A percentile compares a stretch with the other conserved stretches of the same genome.
Evolutionary conservation across 2,888 invertebrate genomes (phyloP).

Genomic region (Sinotaia quadrata): DNA sequence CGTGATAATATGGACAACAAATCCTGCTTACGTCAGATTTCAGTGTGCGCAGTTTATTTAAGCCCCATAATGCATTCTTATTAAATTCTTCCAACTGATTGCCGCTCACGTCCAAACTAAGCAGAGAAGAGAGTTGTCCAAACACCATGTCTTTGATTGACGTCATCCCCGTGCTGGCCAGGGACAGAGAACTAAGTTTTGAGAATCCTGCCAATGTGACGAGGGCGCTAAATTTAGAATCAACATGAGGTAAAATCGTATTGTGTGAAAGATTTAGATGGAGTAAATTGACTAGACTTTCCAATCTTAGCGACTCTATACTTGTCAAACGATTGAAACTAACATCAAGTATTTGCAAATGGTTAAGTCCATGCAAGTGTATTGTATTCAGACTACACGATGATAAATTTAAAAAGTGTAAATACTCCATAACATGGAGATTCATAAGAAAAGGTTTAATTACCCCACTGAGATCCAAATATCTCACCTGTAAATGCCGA

Average conservation of each 20-base stretch:
- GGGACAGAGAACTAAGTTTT: slow-evolving; percentile 6
- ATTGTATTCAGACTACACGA: neutral
- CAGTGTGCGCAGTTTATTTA: slow-evolving; percentile 2
- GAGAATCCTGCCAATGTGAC: neutral
- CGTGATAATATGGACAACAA: too few species aligned
- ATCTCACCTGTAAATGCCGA: neutral
- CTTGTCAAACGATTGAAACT: slow-evolving; percentile 13
- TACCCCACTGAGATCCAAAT: slow-evolving; percentile 16
- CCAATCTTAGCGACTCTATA: neutral
- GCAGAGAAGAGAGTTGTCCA: slow-evolving; percentile 5
- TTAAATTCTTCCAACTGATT: slow-evolving; percentile 1
- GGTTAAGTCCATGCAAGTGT: slow-evolving; percentile 1
- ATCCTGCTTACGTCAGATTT: slow-evolving; percentile 27
- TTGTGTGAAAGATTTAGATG: slow-evolving; percentile 19
- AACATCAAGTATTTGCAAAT: slow-evolving; percentile 21
- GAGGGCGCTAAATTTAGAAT: neutral
- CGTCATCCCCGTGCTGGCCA: neutral
- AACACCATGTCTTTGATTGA: slow-evolving; percentile 8
- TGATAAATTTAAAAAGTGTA: too few species aligned
- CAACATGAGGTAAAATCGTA: neutral
- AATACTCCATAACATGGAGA: slow-evolving; percentile 3
- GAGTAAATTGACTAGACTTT: slow-evolving; percentile 11
- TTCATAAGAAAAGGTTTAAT: neutral
- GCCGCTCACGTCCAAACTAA: slow-evolving; percentile 16
- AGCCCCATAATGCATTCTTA: neutral